Base-by-base conservation (phyloP, 2,888 invertebrate species). In the Suillia variegata region DNA sequence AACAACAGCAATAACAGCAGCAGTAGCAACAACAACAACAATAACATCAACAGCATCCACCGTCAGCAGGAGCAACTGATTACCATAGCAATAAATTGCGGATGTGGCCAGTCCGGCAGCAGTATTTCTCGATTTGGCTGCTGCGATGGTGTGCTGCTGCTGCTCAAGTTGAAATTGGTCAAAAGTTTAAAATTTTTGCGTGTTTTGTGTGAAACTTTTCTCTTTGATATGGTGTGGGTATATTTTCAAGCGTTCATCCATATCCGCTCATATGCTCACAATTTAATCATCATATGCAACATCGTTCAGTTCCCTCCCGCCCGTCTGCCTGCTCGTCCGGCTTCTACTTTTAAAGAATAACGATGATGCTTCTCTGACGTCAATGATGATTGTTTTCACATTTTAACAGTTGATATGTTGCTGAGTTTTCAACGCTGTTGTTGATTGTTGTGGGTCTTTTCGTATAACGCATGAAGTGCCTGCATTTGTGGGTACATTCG, bases 131-230 rank as follows among this genome's bases (percentile, higher is more conserved):
- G n/a, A n/a, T 34, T 34, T n/a, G 42, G 17, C 31, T 54, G 31
- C 50, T 50, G 42, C 31, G 22, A 42, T 22, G 48, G 33, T 38
- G 18, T 54, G 58, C 50, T 26, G 45, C 15, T 34, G 20, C 4
- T 4, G 45, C 45, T 53, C 60, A 67, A 70, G 70, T 68, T 71
- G 70, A 74, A 74, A 75, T 74, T 74, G 74, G 72, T 74, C 75
- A 73, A 72, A 73, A 74, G 74, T 74, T 74, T 72, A 72, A 75
- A 71, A 74, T 74, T 71, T 74, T 72, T 73, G 70, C 71, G 68
- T 73, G n/a, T 57, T 54, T 51, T 45, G 17, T n/a, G n/a, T 26
- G 45, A 20, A 45, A 45, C 17, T 45, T 45, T 45, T 20, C 3
- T 4, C 17, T 53, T 42, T 45, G 4, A n/a, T 12, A n/a, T 38